Conservation (phyloP, 2,113 vertebrate genomes). For the Periophthalmodon schlosseri region DNA sequence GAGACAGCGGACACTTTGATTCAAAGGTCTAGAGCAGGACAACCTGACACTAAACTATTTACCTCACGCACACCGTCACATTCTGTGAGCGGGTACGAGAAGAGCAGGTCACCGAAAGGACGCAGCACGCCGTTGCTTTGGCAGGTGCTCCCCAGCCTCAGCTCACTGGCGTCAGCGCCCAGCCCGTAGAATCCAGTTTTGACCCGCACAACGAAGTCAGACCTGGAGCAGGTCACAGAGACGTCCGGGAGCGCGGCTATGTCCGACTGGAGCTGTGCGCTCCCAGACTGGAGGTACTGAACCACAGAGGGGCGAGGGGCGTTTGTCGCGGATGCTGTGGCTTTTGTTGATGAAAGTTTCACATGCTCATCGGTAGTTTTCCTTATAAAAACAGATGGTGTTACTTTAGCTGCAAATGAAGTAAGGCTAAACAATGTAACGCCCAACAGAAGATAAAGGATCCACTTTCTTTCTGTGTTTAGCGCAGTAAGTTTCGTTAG, state of each 20-base stretch:
- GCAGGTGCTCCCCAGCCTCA: slow-evolving; percentile 65
- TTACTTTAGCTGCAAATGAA: slow-evolving; percentile 15
- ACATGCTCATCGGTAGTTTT: neutral
- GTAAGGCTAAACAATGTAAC: slow-evolving; percentile 33
- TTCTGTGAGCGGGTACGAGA: slow-evolving; percentile 63
- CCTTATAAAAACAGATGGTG: neutral
- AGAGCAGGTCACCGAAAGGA: slow-evolving; percentile 66
- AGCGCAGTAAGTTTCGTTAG: neutral
- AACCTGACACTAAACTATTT: neutral
- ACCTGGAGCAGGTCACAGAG: slow-evolving; percentile 60
- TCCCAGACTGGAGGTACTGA: neutral
- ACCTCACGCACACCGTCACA: slow-evolving; percentile 66
- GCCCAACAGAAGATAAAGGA: slow-evolving; percentile 37
- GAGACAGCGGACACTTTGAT: neutral
- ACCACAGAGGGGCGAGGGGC: neutral
- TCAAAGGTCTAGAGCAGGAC: neutral
- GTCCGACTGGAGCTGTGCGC: neutral
- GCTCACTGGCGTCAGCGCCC: slow-evolving; percentile 47
- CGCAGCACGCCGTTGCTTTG: slow-evolving; percentile 62
- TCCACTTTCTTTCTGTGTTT: slow-evolving; percentile 19
- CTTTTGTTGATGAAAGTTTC: neutral
- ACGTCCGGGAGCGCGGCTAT: slow-evolving; percentile 52
- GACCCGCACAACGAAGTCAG: slow-evolving; percentile 63
- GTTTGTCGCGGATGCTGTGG: neutral
- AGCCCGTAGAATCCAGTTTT: slow-evolving; percentile 66